Evolutionary conservation across 2,113 vertebrate genomes (phyloP).

Genomic region (Cavia aperea): DNA sequence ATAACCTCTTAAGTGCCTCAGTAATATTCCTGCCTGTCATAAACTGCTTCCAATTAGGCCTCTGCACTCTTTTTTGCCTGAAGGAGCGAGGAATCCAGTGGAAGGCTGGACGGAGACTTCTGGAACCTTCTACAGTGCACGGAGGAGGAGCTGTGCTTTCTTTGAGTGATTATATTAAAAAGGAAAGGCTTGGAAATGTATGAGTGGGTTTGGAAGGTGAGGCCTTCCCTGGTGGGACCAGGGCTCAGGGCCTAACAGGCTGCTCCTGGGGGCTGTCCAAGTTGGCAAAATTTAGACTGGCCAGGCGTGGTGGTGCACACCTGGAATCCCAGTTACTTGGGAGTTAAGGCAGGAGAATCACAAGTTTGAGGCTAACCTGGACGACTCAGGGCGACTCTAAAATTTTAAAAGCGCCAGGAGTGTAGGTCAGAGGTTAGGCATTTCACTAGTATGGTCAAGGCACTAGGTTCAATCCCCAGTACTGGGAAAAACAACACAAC

Average conservation of each 20-base stretch:
- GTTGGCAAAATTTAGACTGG: neutral
- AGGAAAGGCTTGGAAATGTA: neutral
- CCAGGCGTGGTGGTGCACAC: neutral
- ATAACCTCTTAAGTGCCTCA: constrained; percentile 79
- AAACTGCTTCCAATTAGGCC: constrained; percentile 76
- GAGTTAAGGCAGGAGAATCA: neutral
- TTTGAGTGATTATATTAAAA: neutral
- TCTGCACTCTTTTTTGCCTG: constrained; percentile 74
- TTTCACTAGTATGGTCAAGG: neutral
- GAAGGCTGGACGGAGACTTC: constrained; percentile 57
- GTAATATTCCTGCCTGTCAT: constrained; percentile 76
- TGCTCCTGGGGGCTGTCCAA: neutral
- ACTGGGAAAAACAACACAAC: neutral
- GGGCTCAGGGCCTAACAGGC: neutral
- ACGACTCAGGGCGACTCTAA: neutral
- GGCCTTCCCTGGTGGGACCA: accelerated
- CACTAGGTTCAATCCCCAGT: neutral
- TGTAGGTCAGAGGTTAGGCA: neutral
- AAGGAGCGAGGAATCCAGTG: constrained; percentile 53
- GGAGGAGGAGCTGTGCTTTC: neutral
- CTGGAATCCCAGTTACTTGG: neutral
- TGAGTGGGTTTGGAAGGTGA: accelerated
- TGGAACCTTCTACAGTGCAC: neutral
- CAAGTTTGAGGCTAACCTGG: neutral
- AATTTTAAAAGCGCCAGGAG: neutral